These are phyloP conservation scores for Hydrophis major DNA, from an alignment of 2,797 vertebrate genomes.

Conservation along the genomic window DNA sequence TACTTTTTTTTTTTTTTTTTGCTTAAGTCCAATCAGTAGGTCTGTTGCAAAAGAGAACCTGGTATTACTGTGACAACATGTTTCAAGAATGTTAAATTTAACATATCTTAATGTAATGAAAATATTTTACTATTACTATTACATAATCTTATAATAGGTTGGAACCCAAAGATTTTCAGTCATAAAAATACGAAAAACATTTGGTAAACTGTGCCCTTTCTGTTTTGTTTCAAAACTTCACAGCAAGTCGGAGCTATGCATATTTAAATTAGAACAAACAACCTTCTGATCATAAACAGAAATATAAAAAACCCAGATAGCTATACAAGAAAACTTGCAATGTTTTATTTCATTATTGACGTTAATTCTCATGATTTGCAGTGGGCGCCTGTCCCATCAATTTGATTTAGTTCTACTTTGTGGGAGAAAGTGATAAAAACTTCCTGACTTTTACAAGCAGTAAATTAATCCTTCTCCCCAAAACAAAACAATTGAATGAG, in stretches of 20 bases:
- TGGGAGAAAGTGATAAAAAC: conserved; percentile 22
- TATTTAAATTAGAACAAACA: not conserved
- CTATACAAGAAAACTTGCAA: conserved; percentile 20
- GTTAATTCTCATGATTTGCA: conserved; percentile 28
- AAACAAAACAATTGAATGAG: not conserved
- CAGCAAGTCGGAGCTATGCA: not conserved
- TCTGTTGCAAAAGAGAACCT: not conserved
- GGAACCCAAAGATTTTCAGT: not conserved
- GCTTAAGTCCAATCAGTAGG: not conserved
- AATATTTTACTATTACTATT: not conserved
- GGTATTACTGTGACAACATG: not conserved
- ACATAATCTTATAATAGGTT: not conserved
- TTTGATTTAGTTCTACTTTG: conserved; percentile 25
- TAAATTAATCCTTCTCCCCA: conserved; percentile 2
- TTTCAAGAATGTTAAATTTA: not conserved
- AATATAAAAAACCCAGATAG: not conserved
- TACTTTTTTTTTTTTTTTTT: not conserved
- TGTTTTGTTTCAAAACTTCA: conserved; percentile 2
- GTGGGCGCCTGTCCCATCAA: conserved; percentile 20
- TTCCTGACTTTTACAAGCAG: conserved; percentile 22
- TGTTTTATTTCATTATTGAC: conserved; percentile 35
- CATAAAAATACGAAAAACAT: not conserved
- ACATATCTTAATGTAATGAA: not conserved
- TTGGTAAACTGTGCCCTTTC: not conserved
- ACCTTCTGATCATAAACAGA: not conserved